phyloP scores from a whole-genome alignment of 2,888 invertebrate species.

The Agriopis marginaria region DNA sequence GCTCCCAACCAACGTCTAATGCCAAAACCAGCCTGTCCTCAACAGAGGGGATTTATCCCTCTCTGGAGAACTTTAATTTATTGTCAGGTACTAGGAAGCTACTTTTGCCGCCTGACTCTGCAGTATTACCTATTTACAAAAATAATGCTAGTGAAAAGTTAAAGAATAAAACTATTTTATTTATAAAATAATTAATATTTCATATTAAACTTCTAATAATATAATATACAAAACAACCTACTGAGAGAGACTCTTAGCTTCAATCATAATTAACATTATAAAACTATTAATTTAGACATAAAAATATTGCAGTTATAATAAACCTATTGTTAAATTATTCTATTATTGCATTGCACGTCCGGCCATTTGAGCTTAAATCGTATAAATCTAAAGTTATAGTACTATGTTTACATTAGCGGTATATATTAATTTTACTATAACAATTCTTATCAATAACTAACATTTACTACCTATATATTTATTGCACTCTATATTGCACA shows the following conservation, averaged over 20 bases:
- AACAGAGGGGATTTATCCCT: slow-evolving; percentile 66
- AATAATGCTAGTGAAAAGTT: slow-evolving; percentile 30
- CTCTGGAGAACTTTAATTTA: slow-evolving; percentile 71
- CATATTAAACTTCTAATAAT: slow-evolving; percentile 19
- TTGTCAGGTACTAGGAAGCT: slow-evolving; percentile 86
- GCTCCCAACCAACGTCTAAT: slow-evolving; percentile 69
- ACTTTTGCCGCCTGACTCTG: slow-evolving; percentile 79
- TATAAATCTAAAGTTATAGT: slow-evolving; percentile 32
- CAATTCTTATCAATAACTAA: slow-evolving; percentile 23
- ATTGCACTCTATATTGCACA: slow-evolving; percentile 74
- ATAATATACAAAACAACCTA: slow-evolving; percentile 20
- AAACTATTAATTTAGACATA: neutral
- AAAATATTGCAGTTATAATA: slow-evolving; percentile 1
- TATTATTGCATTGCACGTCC: slow-evolving; percentile 85
- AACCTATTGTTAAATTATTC: slow-evolving; percentile 51
- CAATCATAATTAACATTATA: neutral
- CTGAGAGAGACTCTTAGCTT: slow-evolving; percentile 10
- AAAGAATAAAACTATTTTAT: slow-evolving; percentile 33
- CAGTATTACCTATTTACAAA: slow-evolving; percentile 46
- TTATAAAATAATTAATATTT: slow-evolving; percentile 1
- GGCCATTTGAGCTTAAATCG: slow-evolving; percentile 62
- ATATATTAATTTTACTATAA: slow-evolving; percentile 24
- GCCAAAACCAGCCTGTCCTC: slow-evolving; percentile 67
- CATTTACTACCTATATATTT: slow-evolving; percentile 31
- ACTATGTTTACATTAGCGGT: slow-evolving; percentile 16